Conservation (phyloP, 2,113 vertebrate species). For the Beaufortia kweichowensis region DNA sequence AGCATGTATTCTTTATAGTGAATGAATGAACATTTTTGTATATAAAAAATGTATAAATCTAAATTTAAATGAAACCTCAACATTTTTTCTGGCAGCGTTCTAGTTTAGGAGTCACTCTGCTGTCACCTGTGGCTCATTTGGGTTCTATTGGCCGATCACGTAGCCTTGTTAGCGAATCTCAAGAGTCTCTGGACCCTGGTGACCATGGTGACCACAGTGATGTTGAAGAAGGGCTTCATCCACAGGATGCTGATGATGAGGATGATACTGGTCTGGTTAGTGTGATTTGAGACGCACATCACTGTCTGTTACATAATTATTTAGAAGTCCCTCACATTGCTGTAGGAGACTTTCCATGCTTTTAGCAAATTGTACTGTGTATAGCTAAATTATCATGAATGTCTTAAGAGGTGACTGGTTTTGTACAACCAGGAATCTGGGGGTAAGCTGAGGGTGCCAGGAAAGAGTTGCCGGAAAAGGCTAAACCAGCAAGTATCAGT, state of each 20-base stretch:
- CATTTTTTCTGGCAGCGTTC: conserved; percentile 66
- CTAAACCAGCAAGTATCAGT: conserved; percentile 82
- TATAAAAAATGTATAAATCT: too few relatives aligned
- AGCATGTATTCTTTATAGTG: neutral
- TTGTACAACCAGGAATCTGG: conserved; percentile 65
- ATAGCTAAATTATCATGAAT: neutral
- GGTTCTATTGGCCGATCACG: conserved; percentile 77
- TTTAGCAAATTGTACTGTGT: too few relatives aligned
- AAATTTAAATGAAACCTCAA: too few relatives aligned
- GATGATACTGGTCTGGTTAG: conserved; percentile 79
- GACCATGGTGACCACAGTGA: conserved; percentile 80
- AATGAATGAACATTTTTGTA: too few relatives aligned
- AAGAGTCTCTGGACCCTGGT: conserved; percentile 75
- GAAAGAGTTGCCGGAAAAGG: conserved; percentile 83
- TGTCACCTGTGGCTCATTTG: conserved; percentile 78
- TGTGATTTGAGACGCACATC: conserved; percentile 22
- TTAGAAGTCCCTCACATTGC: too few relatives aligned
- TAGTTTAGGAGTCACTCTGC: conserved; percentile 72
- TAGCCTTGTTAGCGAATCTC: conserved; percentile 75
- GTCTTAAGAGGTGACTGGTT: neutral
- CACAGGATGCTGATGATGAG: conserved; percentile 82
- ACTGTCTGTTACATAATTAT: too few relatives aligned
- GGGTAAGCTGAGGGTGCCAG: conserved; percentile 78
- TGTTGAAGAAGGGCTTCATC: conserved; percentile 74
- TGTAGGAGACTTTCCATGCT: too few relatives aligned